Percentiles rank a stretch among this genome's conserved stretches.
Evolutionary conservation across 2,888 invertebrate genomes (phyloP).

Genomic region (Drosophila paracracens): DNA sequence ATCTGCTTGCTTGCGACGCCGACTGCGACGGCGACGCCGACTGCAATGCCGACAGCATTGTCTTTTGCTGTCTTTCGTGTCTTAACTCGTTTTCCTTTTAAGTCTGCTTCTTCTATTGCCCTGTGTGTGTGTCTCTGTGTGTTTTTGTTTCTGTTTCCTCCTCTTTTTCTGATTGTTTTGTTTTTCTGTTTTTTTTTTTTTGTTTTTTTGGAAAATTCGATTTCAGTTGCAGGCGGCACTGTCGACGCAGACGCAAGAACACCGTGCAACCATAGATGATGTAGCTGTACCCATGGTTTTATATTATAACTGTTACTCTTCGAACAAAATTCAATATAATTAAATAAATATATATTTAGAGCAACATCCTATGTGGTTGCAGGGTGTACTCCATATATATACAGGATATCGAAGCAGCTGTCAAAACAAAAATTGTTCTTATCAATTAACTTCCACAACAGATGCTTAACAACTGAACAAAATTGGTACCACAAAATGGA

Average conservation of each 20-base stretch:
- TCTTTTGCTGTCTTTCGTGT: conserved; percentile 56
- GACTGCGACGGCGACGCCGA: conserved; percentile 19
- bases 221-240: conserved; percentile 45
- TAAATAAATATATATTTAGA: neutral
- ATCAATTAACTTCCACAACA: neutral
- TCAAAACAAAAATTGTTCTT: neutral
- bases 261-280: conserved; percentile 20
- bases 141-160: conserved; percentile 21
- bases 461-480: neutral
- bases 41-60: conserved; percentile 50
- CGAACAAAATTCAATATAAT: neutral
- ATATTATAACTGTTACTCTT: neutral
- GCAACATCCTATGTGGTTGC: no score
- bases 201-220: conserved; percentile 51
- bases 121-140: conserved; percentile 15
- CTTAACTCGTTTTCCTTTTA: conserved; percentile 69
- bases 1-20: conserved; percentile 53
- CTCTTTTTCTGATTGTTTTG: conserved; percentile 14
- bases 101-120: conserved; percentile 57
- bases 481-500: neutral
- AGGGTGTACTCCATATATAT: no score
- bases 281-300: neutral
- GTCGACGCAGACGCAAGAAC: conserved; percentile 50
- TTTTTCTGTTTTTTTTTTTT: conserved; percentile 1
- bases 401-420: no score